Evolutionary conservation across 2,888 invertebrate genomes (phyloP).

Genomic region (Dryocosmus kuriphilus): DNA sequence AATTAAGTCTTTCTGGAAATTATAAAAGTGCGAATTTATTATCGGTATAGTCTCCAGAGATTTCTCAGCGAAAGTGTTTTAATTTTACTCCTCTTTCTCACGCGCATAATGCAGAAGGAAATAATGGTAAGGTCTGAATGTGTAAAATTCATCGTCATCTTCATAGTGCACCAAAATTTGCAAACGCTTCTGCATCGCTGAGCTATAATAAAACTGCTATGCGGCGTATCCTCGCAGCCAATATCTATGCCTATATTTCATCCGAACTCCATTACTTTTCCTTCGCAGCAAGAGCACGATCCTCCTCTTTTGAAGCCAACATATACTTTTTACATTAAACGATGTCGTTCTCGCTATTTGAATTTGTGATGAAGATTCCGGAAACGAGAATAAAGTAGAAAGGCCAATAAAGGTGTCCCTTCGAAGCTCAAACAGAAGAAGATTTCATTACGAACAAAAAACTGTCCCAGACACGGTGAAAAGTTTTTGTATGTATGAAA

Average conservation of each 20-base stretch:
- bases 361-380: slow-evolving; percentile 35
- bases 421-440: slow-evolving; percentile 32
- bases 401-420: slow-evolving; percentile 10
- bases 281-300: slow-evolving; percentile 26
- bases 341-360: slow-evolving; percentile 20
- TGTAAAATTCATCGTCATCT: slow-evolving; percentile 38
- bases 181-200: slow-evolving; percentile 37
- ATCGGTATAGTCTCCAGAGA: neutral
- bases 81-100: neutral
- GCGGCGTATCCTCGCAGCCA: slow-evolving; percentile 32
- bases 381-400: slow-evolving; percentile 19
- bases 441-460: neutral
- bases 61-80: neutral
- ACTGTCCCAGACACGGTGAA: neutral
- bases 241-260: slow-evolving; percentile 41
- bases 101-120: slow-evolving; percentile 11
- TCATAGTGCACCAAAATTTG: slow-evolving; percentile 34
- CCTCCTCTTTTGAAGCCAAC: slow-evolving; percentile 35
- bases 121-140: slow-evolving; percentile 26
- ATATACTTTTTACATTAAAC: slow-evolving; percentile 39
- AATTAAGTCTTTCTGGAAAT: neutral
- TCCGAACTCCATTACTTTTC: slow-evolving; percentile 32
- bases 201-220: slow-evolving; percentile 40
- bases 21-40: neutral
- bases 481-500: neutral